phyloP scores from a whole-genome alignment of 2,888 invertebrate species.

The Tenthredo distinguenda region DNA sequence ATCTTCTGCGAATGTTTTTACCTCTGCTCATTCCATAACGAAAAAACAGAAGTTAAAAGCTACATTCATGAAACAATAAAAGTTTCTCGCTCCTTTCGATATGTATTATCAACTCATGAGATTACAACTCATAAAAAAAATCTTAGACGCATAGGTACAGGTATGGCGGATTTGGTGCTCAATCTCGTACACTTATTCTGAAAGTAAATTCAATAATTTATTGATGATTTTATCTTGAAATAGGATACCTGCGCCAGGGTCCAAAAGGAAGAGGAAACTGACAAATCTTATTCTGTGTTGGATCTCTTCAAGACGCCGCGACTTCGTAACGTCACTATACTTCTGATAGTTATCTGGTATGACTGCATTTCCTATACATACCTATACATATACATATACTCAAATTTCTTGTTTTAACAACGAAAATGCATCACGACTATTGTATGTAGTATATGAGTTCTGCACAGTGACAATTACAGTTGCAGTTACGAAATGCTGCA shows the following conservation, averaged over 20 bases:
- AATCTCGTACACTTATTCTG: neutral
- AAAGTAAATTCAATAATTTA: neutral
- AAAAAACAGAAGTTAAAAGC: neutral
- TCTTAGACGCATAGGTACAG: neutral
- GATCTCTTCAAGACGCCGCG: constrained; percentile 91
- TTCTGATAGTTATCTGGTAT: constrained; percentile 90
- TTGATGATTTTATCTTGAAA: constrained; percentile 4
- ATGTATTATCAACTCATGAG: neutral
- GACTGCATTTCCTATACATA: constrained; percentile 53
- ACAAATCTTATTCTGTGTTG: constrained; percentile 87
- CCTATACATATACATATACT: neutral
- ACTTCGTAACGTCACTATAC: constrained; percentile 86
- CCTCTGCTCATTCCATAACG: neutral
- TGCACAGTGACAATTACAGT: neutral
- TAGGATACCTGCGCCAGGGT: constrained; percentile 85
- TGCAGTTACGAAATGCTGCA: neutral
- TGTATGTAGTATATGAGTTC: no score
- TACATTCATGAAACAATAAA: neutral
- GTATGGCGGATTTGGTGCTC: neutral
- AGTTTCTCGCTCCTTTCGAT: neutral
- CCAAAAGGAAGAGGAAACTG: constrained; percentile 86
- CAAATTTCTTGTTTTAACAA: neutral
- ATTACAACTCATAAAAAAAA: neutral
- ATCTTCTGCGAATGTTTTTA: neutral
- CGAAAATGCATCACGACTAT: no score